Conservation (phyloP, 2,113 vertebrate genomes). For the Fulica atra region DNA sequence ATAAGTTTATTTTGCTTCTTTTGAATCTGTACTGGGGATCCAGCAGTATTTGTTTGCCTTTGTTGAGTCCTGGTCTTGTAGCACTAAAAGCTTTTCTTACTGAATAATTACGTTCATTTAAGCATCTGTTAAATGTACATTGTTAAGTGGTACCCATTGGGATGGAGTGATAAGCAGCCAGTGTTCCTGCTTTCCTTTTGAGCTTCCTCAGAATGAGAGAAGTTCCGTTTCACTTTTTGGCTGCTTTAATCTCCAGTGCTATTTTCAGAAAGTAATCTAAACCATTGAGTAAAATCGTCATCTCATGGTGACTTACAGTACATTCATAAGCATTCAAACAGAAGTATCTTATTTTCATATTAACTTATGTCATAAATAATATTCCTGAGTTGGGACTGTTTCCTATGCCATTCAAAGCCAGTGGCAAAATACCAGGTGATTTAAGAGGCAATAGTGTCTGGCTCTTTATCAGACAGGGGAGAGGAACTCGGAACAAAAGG, state of each 20-base stretch:
- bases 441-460: neutral
- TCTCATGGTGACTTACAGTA: neutral
- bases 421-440: neutral
- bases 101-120: neutral
- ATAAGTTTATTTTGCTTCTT: neutral
- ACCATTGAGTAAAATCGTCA: neutral
- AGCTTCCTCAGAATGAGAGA: neutral
- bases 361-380: neutral
- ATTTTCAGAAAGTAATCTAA: neutral
- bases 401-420: neutral
- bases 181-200: neutral
- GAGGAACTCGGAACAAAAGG: neutral
- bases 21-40: neutral
- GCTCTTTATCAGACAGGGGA: neutral
- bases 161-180: neutral
- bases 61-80: neutral
- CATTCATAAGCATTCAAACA: neutral
- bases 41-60: conserved; percentile 21
- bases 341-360: neutral
- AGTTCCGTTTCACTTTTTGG: neutral
- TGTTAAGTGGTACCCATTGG: neutral
- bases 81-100: neutral
- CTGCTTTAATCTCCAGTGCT: neutral
- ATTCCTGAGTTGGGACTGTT: neutral
- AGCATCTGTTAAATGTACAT: neutral